These are phyloP conservation scores for Anguilla megastoma DNA, from an alignment of 2,797 vertebrate species.

Conservation along the genomic window DNA sequence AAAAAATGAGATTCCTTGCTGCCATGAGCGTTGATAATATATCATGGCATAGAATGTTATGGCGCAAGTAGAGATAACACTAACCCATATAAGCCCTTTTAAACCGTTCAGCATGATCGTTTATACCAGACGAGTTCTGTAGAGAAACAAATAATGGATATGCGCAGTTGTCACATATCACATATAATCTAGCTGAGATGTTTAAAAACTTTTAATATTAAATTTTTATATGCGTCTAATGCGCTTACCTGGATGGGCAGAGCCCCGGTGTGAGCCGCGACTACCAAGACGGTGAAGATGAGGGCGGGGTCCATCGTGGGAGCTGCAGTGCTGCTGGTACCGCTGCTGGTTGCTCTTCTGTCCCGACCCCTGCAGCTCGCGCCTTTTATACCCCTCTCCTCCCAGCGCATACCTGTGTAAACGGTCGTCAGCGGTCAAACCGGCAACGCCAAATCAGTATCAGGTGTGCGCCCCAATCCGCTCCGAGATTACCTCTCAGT, in stretches of 20 bases:
- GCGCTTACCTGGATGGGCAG: constrained; percentile 63
- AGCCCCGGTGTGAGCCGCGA: constrained; percentile 50
- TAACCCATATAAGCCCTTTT: constrained; percentile 30
- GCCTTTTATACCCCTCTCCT: constrained; percentile 66
- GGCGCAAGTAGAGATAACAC: constrained; percentile 51
- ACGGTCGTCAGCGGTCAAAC: constrained; percentile 36
- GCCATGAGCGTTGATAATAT: not conserved
- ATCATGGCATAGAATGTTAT: not conserved
- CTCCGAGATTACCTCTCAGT: constrained; percentile 26
- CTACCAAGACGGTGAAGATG: constrained; percentile 57
- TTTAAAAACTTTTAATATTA: not conserved
- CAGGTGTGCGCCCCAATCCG: constrained; percentile 19
- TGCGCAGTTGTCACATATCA: not conserved
- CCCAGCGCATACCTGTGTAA: not conserved
- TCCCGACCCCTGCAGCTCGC: not conserved
- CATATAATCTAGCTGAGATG: not conserved
- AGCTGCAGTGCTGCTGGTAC: constrained; percentile 50
- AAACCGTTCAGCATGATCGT: constrained; percentile 57
- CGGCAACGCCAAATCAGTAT: constrained; percentile 11
- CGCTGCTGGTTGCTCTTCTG: constrained; percentile 54
- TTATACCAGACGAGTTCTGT: constrained; percentile 60
- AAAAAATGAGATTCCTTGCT: not conserved
- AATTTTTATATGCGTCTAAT: not conserved
- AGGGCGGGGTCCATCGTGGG: constrained; percentile 59
- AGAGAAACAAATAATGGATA: constrained; percentile 28